phyloP scores from a whole-genome alignment of 37 sponge, comb jelly and placozoan genomes.

The Halichondria panicea region DNA sequence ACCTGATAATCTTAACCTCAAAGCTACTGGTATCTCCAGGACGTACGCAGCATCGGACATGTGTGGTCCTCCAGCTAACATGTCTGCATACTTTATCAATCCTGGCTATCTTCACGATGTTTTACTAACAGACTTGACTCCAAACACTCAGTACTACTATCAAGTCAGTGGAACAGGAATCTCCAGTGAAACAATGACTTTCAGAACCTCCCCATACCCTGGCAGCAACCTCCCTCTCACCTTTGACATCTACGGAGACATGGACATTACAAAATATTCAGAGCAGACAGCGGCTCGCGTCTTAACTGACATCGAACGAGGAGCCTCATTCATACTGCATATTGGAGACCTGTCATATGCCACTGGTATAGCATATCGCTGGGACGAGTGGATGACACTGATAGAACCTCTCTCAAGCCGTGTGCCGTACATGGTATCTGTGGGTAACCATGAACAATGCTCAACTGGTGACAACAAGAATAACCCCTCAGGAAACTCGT shows the following conservation, averaged over 20 bases:
- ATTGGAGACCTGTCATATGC: slow-evolving; percentile 60
- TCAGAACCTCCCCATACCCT: slow-evolving; percentile 8
- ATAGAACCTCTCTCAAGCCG: slow-evolving; percentile 32
- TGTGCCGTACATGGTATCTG: slow-evolving; percentile 42
- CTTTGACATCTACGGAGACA: slow-evolving; percentile 55
- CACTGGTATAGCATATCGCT: slow-evolving; percentile 34
- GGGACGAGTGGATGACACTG: slow-evolving; percentile 58
- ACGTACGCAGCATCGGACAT: slow-evolving; percentile 54
- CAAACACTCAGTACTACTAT: slow-evolving; percentile 44
- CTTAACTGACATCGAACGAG: slow-evolving; percentile 14
- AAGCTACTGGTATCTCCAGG: slow-evolving; percentile 36
- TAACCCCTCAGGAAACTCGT: slow-evolving; percentile 58
- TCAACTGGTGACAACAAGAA: slow-evolving; percentile 27
- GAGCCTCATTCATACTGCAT: slow-evolving; percentile 41
- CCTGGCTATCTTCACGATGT: slow-evolving; percentile 68
- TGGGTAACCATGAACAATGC: slow-evolving; percentile 55
- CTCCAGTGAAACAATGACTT: slow-evolving; percentile 39
- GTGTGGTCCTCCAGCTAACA: slow-evolving; percentile 61
- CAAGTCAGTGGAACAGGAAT: slow-evolving; percentile 15
- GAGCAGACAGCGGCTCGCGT: slow-evolving; percentile 12
- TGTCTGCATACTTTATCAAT: slow-evolving; percentile 8
- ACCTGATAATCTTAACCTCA: slow-evolving; percentile 8
- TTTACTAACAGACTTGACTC: slow-evolving; percentile 29
- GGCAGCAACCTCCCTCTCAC: slow-evolving; percentile 13
- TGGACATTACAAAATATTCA: slow-evolving; percentile 40